Conservation (phyloP, 2,797 vertebrate species). For the Cynopterus sphinx region DNA sequence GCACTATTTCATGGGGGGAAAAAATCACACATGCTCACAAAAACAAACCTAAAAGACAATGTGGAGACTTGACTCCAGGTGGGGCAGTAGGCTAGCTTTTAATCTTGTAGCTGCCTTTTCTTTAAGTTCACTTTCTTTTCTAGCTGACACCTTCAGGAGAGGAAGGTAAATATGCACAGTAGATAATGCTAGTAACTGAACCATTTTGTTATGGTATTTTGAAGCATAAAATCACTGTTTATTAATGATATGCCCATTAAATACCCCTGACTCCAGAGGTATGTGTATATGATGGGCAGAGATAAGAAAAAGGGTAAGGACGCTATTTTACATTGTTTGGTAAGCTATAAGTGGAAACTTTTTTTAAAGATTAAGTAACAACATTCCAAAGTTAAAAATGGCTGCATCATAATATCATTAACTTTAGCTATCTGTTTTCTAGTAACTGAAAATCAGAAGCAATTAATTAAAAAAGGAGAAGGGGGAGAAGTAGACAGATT, state of each 20-base stretch:
- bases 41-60: neutral
- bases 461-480: constrained; percentile 48
- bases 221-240: constrained; percentile 52
- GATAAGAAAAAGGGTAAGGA: constrained; percentile 1
- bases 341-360: neutral
- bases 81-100: constrained; percentile 39
- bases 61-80: constrained; percentile 18
- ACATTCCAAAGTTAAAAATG: constrained; percentile 23
- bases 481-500: neutral
- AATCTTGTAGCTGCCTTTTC: neutral
- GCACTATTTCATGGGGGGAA: constrained; percentile 5
- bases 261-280: neutral
- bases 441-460: constrained; percentile 42
- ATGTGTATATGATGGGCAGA: constrained; percentile 15
- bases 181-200: constrained; percentile 40
- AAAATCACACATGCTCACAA: neutral
- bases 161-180: constrained; percentile 40
- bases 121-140: constrained; percentile 49
- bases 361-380: constrained; percentile 21
- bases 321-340: constrained; percentile 19
- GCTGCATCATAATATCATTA: constrained; percentile 56
- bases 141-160: constrained; percentile 57
- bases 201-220: neutral
- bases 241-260: constrained; percentile 36
- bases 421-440: neutral